Base-by-base conservation (phyloP, 2,113 vertebrate species). In the Alces alces region DNA sequence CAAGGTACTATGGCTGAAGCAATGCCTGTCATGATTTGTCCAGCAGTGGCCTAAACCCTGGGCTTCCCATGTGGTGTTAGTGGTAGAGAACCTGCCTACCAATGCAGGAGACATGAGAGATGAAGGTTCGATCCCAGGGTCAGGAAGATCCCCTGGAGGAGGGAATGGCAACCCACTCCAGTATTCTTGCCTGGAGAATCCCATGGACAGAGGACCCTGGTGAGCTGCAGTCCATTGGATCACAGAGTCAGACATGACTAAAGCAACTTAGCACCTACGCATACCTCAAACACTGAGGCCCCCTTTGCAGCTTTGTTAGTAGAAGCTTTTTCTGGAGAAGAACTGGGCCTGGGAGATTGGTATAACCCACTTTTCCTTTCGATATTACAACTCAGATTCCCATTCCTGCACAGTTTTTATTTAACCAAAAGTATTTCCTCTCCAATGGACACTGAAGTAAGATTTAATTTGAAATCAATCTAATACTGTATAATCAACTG, bases 401-500 rank as follows among this genome's bases (percentile, higher is more conserved):
- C 47, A 30, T 89, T 43, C 4, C 12, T 39, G 11, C 43, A 66
- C 78, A 93, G 45, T 79, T 93, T 96, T 60, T 85, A 82, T 96
- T 92, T 89, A 90, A 82, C 55, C 7, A 5, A 84, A 93, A 76
- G 64, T 66, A 58, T 80, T 93, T 96, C 43, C 25, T 86, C 23
- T 92, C 47, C 13, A 7, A 28, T 36, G 13, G 58, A 73, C 43
- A 45, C 23, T 45, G 9, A 87, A 60, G 7, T 82, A 79, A 90
- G 64, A 86, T 30, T 88, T 96, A 86, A 95, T 91, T 61, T 93
- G 66, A 98, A 96, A 96, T 95, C 92, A 98, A 12, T 95, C 92
- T 92, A 92, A 96, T 90, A 87, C 52, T 90, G 14, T 96, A 92
- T 95, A 95, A 85, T 27, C 47, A 89, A 92, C 84, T 61, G 27